phyloP scores from a whole-genome alignment of 2,888 invertebrate genomes.

The Drosophila affinis region DNA sequence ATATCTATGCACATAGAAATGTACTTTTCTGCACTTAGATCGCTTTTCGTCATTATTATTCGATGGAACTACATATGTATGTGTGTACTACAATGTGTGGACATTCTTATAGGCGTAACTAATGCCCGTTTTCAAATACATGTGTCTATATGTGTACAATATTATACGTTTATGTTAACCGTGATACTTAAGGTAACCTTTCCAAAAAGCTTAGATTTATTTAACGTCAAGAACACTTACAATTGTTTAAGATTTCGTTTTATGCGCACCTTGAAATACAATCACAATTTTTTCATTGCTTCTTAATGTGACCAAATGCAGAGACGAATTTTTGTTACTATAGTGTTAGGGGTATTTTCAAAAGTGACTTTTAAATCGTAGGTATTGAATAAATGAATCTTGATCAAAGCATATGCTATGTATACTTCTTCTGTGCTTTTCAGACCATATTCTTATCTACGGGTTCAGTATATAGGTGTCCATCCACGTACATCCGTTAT shows the following conservation, averaged over 20 bases:
- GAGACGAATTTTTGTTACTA: too few species aligned
- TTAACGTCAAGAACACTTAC: neutral
- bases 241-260: neutral
- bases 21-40: neutral
- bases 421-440: too few species aligned
- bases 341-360: too few species aligned
- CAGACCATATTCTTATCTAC: too few species aligned
- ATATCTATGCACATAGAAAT: neutral
- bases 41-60: neutral
- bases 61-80: neutral
- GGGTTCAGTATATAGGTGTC: too few species aligned
- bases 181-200: neutral
- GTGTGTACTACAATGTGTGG: neutral
- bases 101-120: neutral
- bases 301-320: neutral
- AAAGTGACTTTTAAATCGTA: too few species aligned
- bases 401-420: too few species aligned
- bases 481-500: too few species aligned
- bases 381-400: too few species aligned
- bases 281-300: too few species aligned
- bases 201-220: neutral
- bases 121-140: neutral
- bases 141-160: neutral
- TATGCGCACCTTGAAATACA: neutral
- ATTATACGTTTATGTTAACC: neutral